Percentiles rank a stretch among this genome's conserved stretches.
Evolutionary conservation across 2,113 vertebrate genomes (phyloP).

Genomic region (Shinisaurus crocodilurus): DNA sequence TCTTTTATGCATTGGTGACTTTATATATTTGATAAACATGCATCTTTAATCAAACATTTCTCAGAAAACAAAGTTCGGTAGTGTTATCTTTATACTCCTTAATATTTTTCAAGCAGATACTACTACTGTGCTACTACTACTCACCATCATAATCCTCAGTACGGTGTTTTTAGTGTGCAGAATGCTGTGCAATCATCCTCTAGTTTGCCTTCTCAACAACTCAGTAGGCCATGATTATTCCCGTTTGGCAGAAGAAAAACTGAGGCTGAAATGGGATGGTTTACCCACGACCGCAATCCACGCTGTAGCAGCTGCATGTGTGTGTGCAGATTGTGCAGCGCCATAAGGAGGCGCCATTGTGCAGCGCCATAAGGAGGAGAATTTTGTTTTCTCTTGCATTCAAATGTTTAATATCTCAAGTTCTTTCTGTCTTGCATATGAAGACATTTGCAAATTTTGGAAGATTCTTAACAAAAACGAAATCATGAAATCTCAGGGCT

Average conservation of each 20-base stretch:
- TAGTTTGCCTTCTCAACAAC: neutral
- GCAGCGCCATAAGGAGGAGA: too few species aligned
- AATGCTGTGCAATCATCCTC: neutral
- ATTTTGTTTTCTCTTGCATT: too few species aligned
- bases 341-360: too few species aligned
- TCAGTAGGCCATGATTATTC: neutral
- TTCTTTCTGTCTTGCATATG: too few species aligned
- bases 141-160: neutral
- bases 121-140: neutral
- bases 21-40: neutral
- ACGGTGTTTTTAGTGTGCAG: neutral
- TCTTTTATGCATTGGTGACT: neutral
- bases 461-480: too few species aligned
- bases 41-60: slow-evolving; percentile 7
- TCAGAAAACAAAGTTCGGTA: neutral
- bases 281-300: neutral
- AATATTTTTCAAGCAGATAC: neutral
- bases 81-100: too few species aligned
- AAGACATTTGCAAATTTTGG: too few species aligned
- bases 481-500: neutral
- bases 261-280: neutral
- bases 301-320: neutral
- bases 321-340: neutral
- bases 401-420: too few species aligned
- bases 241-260: neutral